Conservation (phyloP, 2,797 vertebrate species). For the Danio kyathit region DNA sequence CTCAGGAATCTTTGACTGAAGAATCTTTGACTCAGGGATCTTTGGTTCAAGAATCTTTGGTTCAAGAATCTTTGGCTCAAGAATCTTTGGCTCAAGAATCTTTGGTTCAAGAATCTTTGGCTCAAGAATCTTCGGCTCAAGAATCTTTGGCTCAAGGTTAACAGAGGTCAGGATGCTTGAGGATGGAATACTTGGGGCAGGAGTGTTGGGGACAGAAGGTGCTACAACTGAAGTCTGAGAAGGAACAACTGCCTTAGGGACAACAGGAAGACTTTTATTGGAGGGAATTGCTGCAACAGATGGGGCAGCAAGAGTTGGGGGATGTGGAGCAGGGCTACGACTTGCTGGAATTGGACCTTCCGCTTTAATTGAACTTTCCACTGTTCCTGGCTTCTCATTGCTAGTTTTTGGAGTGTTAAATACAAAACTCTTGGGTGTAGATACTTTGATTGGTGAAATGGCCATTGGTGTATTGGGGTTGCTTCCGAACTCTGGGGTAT, state of each 20-base stretch:
- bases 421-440: constrained; percentile 62
- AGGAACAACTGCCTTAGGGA: constrained; percentile 7
- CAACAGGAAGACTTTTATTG: background rate
- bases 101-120: constrained; percentile 22
- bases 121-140: constrained; percentile 14
- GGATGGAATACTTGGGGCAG: background rate
- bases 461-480: constrained; percentile 6
- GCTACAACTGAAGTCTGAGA: constrained; percentile 10
- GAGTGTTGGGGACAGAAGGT: background rate
- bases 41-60: background rate
- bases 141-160: background rate
- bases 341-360: constrained; percentile 5
- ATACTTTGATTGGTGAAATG: constrained; percentile 61
- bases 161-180: background rate
- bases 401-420: constrained; percentile 63
- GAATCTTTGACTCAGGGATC: constrained; percentile 26
- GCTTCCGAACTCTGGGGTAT: background rate
- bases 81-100: constrained; percentile 19
- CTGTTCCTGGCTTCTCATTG: constrained; percentile 47
- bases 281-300: background rate
- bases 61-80: background rate
- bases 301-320: constrained; percentile 45
- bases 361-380: background rate
- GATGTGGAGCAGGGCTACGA: background rate
- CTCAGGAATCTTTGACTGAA: constrained; percentile 31